Evolutionary conservation across 2,888 invertebrate species (phyloP).

Genomic region (Saturnia japonica): DNA sequence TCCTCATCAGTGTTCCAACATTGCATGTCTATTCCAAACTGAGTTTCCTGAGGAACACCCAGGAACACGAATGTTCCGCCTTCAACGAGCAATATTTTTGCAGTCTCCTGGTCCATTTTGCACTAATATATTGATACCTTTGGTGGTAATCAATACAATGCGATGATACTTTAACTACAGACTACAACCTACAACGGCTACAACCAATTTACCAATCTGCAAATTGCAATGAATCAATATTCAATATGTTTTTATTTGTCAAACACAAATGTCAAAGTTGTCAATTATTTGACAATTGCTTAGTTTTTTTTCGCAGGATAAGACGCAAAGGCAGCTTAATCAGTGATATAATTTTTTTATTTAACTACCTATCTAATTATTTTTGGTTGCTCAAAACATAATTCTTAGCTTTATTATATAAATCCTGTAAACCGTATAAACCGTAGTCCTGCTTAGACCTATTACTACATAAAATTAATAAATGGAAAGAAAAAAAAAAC

Average conservation of each 20-base stretch:
- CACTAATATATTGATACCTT: constrained; percentile 22
- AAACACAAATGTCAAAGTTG: constrained; percentile 33
- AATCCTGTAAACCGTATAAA: too few species aligned
- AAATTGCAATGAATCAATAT: too few species aligned
- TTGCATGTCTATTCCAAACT: constrained; percentile 95
- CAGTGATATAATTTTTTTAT: not conserved
- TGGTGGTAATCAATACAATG: constrained; percentile 9
- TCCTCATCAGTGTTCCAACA: constrained; percentile 94
- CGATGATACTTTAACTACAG: constrained; percentile 7
- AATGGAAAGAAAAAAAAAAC: too few species aligned
- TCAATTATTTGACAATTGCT: not conserved
- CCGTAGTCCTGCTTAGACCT: too few species aligned
- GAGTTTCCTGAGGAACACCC: constrained; percentile 93
- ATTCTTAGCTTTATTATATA: too few species aligned
- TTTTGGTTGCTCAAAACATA: too few species aligned
- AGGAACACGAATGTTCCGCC: constrained; percentile 93
- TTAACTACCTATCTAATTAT: too few species aligned
- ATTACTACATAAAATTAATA: too few species aligned
- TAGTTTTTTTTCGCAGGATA: not conserved
- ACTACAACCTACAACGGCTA: too few species aligned
- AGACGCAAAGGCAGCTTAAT: not conserved
- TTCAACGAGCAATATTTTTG: constrained; percentile 87
- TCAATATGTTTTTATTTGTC: constrained; percentile 56
- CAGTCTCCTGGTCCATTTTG: constrained; percentile 89
- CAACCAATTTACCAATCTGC: constrained; percentile 39